phyloP scores from a whole-genome alignment of 2,888 invertebrate species.

The Acrobasis repandana region DNA sequence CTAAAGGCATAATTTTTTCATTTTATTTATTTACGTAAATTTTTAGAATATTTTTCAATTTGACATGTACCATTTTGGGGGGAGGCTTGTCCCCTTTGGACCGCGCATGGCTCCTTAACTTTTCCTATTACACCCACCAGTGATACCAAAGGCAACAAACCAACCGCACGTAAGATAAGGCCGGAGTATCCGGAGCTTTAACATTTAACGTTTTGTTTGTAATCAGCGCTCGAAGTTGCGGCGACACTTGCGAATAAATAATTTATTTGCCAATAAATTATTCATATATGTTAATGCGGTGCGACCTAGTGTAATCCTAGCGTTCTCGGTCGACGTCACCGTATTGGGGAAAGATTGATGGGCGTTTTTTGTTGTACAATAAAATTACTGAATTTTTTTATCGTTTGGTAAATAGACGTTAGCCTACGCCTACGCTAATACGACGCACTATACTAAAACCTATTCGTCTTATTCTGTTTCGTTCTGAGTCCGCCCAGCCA shows the following conservation, averaged over 20 bases:
- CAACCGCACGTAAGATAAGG: conserved; percentile 24
- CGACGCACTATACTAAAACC: too few relatives aligned
- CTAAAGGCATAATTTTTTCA: too few relatives aligned
- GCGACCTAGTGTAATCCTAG: conserved; percentile 38
- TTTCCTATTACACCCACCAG: background rate
- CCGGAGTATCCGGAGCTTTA: conserved; percentile 7
- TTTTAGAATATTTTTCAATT: too few relatives aligned
- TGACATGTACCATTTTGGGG: too few relatives aligned
- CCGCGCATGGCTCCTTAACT: background rate
- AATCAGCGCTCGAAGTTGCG: conserved; percentile 26
- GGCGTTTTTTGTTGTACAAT: too few relatives aligned
- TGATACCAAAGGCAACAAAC: background rate
- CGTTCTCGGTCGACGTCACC: conserved; percentile 25
- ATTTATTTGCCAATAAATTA: conserved; percentile 49
- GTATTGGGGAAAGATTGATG: background rate
- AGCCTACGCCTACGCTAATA: too few relatives aligned
- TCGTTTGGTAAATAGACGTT: too few relatives aligned
- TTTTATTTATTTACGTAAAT: too few relatives aligned
- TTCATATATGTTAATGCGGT: conserved; percentile 57
- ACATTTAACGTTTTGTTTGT: conserved; percentile 23
- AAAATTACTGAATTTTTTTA: too few relatives aligned
- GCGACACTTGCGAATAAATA: conserved; percentile 36
- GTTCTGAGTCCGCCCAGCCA: too few relatives aligned
- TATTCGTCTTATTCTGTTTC: too few relatives aligned
- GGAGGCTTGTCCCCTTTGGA: too few relatives aligned